Percentiles rank a stretch among this genome's conserved stretches.
phyloP scores from a whole-genome alignment of 2,113 vertebrate genomes.

The Notothenia coriiceps region DNA sequence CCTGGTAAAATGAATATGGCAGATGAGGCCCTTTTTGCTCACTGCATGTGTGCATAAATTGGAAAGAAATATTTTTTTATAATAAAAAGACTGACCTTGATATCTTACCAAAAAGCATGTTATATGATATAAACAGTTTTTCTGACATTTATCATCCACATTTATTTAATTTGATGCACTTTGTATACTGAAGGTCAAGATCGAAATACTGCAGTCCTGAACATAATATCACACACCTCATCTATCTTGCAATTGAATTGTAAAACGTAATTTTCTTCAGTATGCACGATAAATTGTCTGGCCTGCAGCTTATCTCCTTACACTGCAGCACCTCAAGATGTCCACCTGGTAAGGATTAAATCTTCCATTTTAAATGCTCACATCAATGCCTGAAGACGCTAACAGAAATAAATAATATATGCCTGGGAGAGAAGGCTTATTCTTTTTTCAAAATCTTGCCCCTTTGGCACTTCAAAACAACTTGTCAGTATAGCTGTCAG shows the following conservation, averaged over 20 bases:
- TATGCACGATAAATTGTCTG: conserved; percentile 43
- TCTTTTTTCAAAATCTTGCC: conserved; percentile 49
- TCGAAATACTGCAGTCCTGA: neutral
- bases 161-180: conserved; percentile 8
- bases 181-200: neutral
- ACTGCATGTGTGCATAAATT: neutral
- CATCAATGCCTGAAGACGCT: conserved; percentile 42
- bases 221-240: conserved; percentile 17
- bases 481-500: conserved; percentile 73
- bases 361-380: conserved; percentile 54
- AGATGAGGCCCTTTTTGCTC: neutral
- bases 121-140: neutral
- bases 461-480: conserved; percentile 75
- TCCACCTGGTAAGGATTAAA: conserved; percentile 68
- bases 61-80: conserved; percentile 13
- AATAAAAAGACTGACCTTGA: neutral
- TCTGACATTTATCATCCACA: conserved; percentile 18
- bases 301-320: conserved; percentile 41
- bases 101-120: conserved; percentile 8
- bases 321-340: conserved; percentile 49
- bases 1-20: conserved; percentile 17
- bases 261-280: conserved; percentile 6
- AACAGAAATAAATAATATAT: conserved; percentile 59
- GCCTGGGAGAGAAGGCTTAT: conserved; percentile 45
- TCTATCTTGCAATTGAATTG: conserved; percentile 35